Percentiles rank a stretch among this genome's conserved stretches.
Evolutionary conservation across 1,140 invertebrate genomes (phyloP).

Genomic region (Megalonaias nervosa): DNA sequence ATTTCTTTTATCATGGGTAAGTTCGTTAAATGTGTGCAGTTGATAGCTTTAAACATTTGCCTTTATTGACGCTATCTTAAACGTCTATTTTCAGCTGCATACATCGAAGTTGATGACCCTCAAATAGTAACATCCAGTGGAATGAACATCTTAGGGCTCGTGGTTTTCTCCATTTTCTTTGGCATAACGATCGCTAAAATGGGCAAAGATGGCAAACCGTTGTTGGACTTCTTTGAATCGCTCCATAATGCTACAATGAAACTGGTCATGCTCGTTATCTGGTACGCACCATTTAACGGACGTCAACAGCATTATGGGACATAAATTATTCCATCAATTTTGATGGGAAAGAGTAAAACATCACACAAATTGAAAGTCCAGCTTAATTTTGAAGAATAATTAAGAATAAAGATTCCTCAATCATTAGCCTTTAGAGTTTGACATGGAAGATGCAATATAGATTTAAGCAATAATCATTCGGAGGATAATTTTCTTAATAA

Average conservation of each 20-base stretch:
- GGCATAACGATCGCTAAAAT: slow-evolving; percentile 71
- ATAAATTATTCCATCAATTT: background rate
- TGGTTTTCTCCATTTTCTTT: slow-evolving; percentile 73
- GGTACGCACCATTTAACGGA: slow-evolving; percentile 46
- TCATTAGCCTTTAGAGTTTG: background rate
- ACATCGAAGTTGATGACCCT: slow-evolving; percentile 26
- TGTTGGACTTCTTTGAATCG: slow-evolving; percentile 71
- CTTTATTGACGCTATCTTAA: background rate
- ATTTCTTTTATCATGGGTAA: background rate
- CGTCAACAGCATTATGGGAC: too few relatives aligned
- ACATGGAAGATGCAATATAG: background rate
- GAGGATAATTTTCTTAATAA: too few relatives aligned
- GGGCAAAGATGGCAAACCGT: slow-evolving; percentile 68
- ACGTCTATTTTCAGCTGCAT: background rate
- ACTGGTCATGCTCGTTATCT: slow-evolving; percentile 68
- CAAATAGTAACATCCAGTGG: slow-evolving; percentile 48
- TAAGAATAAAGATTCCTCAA: background rate
- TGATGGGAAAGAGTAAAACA: background rate
- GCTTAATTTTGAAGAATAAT: background rate
- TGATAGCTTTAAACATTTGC: background rate
- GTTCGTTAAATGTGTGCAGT: background rate
- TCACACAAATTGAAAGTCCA: background rate
- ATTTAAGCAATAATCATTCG: background rate
- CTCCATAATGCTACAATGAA: slow-evolving; percentile 72
- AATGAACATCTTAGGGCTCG: slow-evolving; percentile 72